Conservation (phyloP, 2,797 vertebrate species). For the Dryobates pubescens region DNA sequence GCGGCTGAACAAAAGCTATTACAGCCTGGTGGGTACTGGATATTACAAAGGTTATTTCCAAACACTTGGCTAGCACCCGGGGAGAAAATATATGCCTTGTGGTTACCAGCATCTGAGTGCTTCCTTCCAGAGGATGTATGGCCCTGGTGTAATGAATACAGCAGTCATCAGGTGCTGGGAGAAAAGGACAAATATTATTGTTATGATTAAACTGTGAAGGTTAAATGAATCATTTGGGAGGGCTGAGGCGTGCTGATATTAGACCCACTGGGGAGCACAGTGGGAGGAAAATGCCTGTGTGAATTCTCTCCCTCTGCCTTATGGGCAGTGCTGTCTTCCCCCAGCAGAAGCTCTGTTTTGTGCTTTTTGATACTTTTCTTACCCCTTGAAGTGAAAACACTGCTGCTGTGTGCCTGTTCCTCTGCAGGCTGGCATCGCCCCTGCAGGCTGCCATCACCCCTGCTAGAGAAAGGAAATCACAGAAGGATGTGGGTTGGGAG, state of each 20-base stretch:
- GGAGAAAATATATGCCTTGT: slow-evolving; percentile 47
- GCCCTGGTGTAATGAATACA: not conserved
- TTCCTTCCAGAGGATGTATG: not conserved
- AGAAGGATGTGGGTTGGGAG: no score
- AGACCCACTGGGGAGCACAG: not conserved
- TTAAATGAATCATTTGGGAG: slow-evolving; percentile 31
- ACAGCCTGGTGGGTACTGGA: not conserved
- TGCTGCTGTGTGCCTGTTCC: not conserved
- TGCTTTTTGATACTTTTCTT: not conserved
- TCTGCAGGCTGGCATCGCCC: not conserved
- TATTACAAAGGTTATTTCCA: slow-evolving; percentile 41
- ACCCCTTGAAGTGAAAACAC: not conserved
- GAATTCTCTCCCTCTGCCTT: not conserved
- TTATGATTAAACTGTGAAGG: slow-evolving; percentile 20
- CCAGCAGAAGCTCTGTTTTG: not conserved
- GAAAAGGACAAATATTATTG: slow-evolving; percentile 40
- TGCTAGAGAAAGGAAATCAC: no score
- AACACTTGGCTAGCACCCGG: slow-evolving; percentile 14
- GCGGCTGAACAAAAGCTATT: slow-evolving; percentile 4
- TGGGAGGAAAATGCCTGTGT: not conserved
- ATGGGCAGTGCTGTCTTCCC: not conserved
- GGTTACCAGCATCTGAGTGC: not conserved
- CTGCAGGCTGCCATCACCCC: not conserved
- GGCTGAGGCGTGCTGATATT: not conserved
- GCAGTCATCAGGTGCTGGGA: slow-evolving; percentile 12